Evolutionary conservation across 2,113 vertebrate species (phyloP).

Genomic region (Ptychochromis oligacanthus): DNA sequence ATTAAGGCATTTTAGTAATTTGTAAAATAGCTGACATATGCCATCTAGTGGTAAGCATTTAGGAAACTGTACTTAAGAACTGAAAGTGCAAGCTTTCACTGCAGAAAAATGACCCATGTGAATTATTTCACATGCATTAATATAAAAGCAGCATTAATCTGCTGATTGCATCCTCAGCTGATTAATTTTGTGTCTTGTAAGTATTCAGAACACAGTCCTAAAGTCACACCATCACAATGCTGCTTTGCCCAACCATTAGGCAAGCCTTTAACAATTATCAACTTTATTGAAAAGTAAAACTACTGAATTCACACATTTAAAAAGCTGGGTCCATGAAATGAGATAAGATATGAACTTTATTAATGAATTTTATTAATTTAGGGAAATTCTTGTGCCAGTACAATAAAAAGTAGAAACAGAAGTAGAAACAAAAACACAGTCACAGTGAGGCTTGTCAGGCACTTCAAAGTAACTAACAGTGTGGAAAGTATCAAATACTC

Average conservation of each 20-base stretch:
- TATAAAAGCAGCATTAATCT: not conserved
- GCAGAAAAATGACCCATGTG: not conserved
- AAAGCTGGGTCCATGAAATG: not conserved
- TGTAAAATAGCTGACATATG: not conserved
- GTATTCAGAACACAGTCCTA: not conserved
- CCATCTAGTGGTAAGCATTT: not conserved
- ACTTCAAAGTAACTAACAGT: no score
- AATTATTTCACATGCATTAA: not conserved
- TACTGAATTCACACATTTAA: not conserved
- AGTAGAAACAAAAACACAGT: no score
- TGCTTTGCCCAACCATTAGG: not conserved
- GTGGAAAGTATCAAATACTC: no score
- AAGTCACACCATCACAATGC: not conserved
- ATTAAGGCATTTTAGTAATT: not conserved
- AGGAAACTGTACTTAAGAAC: not conserved
- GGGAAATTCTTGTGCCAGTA: no score
- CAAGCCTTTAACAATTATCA: fast-evolving
- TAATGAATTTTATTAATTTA: no score
- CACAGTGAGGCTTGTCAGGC: no score
- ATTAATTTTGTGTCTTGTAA: not conserved
- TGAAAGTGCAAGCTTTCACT: not conserved
- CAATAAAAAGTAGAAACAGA: no score
- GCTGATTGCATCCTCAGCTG: not conserved
- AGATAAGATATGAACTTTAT: not conserved
- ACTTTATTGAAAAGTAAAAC: not conserved